These are phyloP conservation scores for Pantherophis guttatus DNA, from an alignment of 2,113 vertebrate species.

Conservation along the genomic window DNA sequence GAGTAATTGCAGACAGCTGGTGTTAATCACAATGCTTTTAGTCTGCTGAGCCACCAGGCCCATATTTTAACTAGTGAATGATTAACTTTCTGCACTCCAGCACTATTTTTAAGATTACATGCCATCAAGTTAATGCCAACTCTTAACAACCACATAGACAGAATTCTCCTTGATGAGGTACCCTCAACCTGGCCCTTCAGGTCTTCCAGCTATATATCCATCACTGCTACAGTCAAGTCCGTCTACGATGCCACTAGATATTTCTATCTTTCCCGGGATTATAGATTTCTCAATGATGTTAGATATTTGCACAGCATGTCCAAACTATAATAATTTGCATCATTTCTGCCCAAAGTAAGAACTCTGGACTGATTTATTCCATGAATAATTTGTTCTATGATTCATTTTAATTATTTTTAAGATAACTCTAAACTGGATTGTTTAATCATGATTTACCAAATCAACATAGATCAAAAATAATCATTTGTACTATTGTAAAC, in stretches of 20 bases:
- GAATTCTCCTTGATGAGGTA: background rate
- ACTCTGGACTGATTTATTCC: background rate
- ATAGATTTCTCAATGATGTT: background rate
- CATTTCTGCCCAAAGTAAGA: background rate
- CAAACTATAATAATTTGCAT: background rate
- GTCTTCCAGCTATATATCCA: background rate
- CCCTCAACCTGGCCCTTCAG: background rate
- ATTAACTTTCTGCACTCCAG: background rate
- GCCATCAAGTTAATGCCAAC: background rate
- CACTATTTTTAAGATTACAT: background rate
- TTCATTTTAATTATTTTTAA: background rate
- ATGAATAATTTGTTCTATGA: background rate
- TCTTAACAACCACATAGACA: background rate
- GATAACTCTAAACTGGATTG: background rate
- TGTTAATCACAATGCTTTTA: too few relatives aligned
- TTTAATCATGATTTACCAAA: background rate
- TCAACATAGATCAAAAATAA: background rate
- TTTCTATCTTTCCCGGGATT: background rate
- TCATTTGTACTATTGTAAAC: background rate
- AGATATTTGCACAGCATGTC: background rate
- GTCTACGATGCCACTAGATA: too few relatives aligned
- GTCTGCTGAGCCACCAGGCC: too few relatives aligned
- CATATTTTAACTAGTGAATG: background rate
- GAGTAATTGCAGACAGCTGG: too few relatives aligned
- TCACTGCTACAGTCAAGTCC: background rate